Evolutionary conservation across 2,888 invertebrate species (phyloP).

Genomic region (Hipparchia sbordonii): DNA sequence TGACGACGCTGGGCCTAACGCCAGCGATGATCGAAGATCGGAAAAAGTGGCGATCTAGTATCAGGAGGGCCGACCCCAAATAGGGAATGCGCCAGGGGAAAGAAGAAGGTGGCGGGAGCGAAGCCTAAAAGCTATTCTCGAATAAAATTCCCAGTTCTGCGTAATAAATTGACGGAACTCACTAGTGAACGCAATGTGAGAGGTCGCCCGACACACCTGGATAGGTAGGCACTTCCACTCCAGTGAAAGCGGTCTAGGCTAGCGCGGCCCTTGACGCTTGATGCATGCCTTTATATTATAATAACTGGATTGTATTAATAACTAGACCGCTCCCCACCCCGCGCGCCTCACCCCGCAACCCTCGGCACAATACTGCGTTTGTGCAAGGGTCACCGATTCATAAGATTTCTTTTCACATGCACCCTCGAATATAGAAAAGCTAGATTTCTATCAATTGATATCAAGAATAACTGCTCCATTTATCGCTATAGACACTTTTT

Average conservation of each 20-base stretch:
- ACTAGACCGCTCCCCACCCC: slow-evolving; percentile 47
- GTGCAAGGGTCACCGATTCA: slow-evolving; percentile 29
- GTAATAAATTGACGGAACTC: background rate
- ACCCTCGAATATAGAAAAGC: slow-evolving; percentile 20
- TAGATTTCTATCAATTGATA: slow-evolving; percentile 18
- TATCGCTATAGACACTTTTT: slow-evolving; percentile 8
- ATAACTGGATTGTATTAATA: slow-evolving; percentile 52
- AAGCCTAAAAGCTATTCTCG: background rate
- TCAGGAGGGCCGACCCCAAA: no score
- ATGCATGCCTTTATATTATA: slow-evolving; percentile 37
- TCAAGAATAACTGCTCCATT: slow-evolving; percentile 13
- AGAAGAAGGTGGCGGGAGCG: no score
- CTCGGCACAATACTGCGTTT: slow-evolving; percentile 19
- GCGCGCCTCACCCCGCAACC: slow-evolving; percentile 17
- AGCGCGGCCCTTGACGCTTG: slow-evolving; percentile 36
- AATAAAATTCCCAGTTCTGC: background rate
- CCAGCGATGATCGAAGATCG: no score
- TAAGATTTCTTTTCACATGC: slow-evolving; percentile 20
- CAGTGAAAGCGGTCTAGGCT: slow-evolving; percentile 45
- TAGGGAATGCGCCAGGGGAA: no score
- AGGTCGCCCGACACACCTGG: slow-evolving; percentile 41
- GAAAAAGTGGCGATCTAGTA: no score
- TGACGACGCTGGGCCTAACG: no score
- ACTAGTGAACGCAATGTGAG: slow-evolving; percentile 21
- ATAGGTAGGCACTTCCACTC: slow-evolving; percentile 28